Conservation (phyloP, 2,113 vertebrate species). For the Sinosuthora webbiana region DNA sequence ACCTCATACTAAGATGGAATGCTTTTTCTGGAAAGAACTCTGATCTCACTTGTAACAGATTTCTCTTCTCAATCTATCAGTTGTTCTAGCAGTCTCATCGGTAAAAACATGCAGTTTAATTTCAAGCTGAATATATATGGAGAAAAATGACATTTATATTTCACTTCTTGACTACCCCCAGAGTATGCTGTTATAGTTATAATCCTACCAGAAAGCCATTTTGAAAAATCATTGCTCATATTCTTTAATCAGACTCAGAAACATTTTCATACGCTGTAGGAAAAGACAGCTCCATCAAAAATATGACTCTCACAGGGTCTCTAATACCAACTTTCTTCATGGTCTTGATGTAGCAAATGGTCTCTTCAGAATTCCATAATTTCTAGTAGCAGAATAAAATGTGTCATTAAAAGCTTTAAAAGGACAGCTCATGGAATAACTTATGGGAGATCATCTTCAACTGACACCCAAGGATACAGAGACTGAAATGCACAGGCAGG, state of each 20-base stretch:
- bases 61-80: background rate
- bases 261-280: conserved; percentile 14
- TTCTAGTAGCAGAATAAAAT: background rate
- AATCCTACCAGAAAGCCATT: background rate
- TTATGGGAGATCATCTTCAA: background rate
- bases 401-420: background rate
- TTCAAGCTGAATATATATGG: background rate
- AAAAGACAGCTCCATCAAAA: conserved; percentile 15
- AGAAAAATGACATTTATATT: conserved; percentile 31
- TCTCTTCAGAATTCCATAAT: background rate
- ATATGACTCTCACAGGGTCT: conserved; percentile 1
- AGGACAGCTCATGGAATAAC: background rate
- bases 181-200: conserved; percentile 6
- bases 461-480: background rate
- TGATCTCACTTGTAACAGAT: background rate
- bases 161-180: conserved; percentile 15
- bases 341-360: background rate
- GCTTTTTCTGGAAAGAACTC: background rate
- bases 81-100: background rate
- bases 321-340: background rate
- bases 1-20: background rate
- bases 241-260: conserved; percentile 43
- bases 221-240: conserved; percentile 11
- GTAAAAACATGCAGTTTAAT: conserved; percentile 13
- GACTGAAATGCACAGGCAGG: background rate